Conservation (phyloP, 2,888 invertebrate species). For the Troides oblongomaculatus region DNA sequence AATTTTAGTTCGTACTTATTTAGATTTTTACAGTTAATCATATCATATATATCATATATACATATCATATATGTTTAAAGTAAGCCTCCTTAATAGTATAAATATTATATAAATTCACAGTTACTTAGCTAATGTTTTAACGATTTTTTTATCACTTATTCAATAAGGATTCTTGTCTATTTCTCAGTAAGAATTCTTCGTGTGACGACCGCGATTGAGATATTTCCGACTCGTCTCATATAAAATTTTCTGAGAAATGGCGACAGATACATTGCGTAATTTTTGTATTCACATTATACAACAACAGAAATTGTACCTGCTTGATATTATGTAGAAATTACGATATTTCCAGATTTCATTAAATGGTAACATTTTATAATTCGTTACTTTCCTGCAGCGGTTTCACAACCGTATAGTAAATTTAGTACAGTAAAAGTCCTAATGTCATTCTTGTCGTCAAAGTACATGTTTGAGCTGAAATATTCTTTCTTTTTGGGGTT, state of each 20-base stretch:
- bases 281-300: slow-evolving; percentile 25
- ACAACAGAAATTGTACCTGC: slow-evolving; percentile 24
- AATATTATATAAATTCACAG: neutral
- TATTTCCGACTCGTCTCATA: slow-evolving; percentile 31
- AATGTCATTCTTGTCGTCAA: too few species aligned
- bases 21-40: too few species aligned
- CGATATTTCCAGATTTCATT: too few species aligned
- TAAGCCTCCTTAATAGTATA: neutral
- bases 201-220: slow-evolving; percentile 25
- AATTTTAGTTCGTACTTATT: too few species aligned
- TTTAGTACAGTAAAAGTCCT: too few species aligned
- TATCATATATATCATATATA: too few species aligned
- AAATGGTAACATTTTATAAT: too few species aligned
- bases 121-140: slow-evolving; percentile 1
- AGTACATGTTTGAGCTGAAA: too few species aligned
- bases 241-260: slow-evolving; percentile 27
- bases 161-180: slow-evolving; percentile 10
- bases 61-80: neutral
- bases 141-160: slow-evolving; percentile 5
- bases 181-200: slow-evolving; percentile 5
- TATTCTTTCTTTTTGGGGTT: too few species aligned
- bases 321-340: slow-evolving; percentile 27
- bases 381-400: neutral
- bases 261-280: slow-evolving; percentile 30
- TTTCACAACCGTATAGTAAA: neutral